phyloP scores from a whole-genome alignment of 2,113 vertebrate species.

The Phaetusa simplex region DNA sequence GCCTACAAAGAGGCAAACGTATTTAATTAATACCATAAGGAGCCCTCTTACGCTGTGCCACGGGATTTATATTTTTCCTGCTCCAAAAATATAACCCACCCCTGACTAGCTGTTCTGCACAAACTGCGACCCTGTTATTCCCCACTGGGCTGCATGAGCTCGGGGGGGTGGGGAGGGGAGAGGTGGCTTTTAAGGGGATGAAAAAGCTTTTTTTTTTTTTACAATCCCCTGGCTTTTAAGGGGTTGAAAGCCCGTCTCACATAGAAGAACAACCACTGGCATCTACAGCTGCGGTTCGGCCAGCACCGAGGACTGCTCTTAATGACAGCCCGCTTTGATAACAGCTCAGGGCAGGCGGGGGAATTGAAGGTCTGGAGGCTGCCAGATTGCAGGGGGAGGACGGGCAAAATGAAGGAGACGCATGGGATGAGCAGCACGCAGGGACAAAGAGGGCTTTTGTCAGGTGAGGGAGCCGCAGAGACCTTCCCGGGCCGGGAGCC shows the following conservation, averaged over 20 bases:
- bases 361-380: background rate
- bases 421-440: accelerated
- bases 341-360: background rate
- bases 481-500: background rate
- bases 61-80: background rate
- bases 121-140: background rate
- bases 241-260: background rate
- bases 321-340: background rate
- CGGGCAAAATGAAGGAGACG: background rate
- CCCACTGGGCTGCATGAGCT: background rate
- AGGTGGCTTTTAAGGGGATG: background rate
- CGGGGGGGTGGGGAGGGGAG: background rate
- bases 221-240: background rate
- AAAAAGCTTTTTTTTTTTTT: background rate
- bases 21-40: background rate
- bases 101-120: background rate
- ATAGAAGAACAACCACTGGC: background rate
- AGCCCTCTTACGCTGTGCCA: background rate
- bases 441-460: conserved; percentile 26
- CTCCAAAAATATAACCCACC: background rate
- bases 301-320: accelerated
- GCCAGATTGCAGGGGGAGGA: background rate
- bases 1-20: background rate
- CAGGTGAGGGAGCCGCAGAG: background rate
- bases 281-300: background rate